phyloP scores from a whole-genome alignment of 2,888 invertebrate genomes.

The Notodonta ziczac region DNA sequence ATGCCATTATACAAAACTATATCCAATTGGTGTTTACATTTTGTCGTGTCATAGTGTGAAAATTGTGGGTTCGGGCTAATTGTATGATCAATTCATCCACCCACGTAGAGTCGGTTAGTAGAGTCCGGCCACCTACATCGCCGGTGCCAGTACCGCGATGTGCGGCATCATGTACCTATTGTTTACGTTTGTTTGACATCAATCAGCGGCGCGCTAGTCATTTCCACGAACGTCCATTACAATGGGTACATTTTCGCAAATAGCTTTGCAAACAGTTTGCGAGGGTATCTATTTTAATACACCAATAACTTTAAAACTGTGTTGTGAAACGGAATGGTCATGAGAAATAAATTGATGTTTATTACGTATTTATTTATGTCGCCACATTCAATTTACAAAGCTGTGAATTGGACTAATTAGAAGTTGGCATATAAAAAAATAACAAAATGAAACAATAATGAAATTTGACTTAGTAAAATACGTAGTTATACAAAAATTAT shows the following conservation, averaged over 20 bases:
- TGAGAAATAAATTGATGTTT: too few species aligned
- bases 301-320: conserved; percentile 10
- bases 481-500: too few species aligned
- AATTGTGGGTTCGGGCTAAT: conserved; percentile 32
- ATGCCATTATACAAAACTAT: too few species aligned
- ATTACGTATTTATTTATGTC: too few species aligned
- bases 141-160: conserved; percentile 10
- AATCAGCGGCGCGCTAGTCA: conserved; percentile 45
- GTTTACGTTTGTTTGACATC: conserved; percentile 48
- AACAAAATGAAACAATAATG: too few species aligned
- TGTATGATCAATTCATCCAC: conserved; percentile 33
- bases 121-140: conserved; percentile 11
- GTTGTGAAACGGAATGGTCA: too few species aligned
- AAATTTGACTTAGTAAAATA: too few species aligned
- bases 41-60: conserved; percentile 20
- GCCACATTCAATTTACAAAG: too few species aligned
- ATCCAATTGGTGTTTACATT: conserved; percentile 26
- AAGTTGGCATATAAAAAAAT: too few species aligned
- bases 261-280: conserved; percentile 35
- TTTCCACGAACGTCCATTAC: conserved; percentile 47
- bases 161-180: conserved; percentile 26
- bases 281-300: conserved; percentile 23
- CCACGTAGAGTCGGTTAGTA: conserved; percentile 13
- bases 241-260: conserved; percentile 40
- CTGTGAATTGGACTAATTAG: too few species aligned